These are phyloP conservation scores for Suricata suricatta DNA, from an alignment of 2,113 vertebrate genomes.

Conservation along the genomic window DNA sequence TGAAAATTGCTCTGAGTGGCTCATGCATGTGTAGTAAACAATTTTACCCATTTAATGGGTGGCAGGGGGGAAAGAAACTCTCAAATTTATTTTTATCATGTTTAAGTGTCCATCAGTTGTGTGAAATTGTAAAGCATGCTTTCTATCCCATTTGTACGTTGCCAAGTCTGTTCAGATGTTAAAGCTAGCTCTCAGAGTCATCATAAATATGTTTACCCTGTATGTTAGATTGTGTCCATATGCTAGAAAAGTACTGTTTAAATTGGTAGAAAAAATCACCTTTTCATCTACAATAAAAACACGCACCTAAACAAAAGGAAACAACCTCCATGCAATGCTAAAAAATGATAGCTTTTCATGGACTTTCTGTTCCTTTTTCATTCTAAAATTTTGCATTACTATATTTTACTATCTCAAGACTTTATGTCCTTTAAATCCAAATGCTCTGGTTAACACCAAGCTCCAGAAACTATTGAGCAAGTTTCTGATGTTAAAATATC, in stretches of 20 bases:
- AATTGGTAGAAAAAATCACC: not conserved
- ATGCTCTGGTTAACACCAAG: conserved; percentile 75
- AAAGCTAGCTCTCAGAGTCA: conserved; percentile 49
- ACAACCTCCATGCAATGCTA: not conserved
- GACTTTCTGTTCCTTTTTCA: conserved; percentile 72
- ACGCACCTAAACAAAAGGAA: not conserved
- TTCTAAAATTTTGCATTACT: conserved; percentile 60
- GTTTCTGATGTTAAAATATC: conserved; percentile 79
- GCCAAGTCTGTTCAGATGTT: conserved; percentile 71
- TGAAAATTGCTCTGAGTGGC: conserved; percentile 58
- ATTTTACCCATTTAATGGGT: not conserved
- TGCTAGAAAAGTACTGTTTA: not conserved
- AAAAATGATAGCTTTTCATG: conserved; percentile 58
- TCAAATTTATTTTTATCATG: conserved; percentile 37
- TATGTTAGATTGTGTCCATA: not conserved
- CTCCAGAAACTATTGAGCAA: conserved; percentile 73
- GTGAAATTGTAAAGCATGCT: conserved; percentile 73
- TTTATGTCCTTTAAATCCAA: conserved; percentile 77
- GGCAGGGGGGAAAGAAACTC: conserved; percentile 67
- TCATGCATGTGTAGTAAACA: not conserved
- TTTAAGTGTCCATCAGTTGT: conserved; percentile 66
- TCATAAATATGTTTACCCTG: conserved; percentile 32
- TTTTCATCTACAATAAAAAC: not conserved
- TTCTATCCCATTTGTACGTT: conserved; percentile 19
- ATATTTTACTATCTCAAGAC: conserved; percentile 71